These are phyloP conservation scores for Doris montereyensis DNA, from an alignment of 2,888 invertebrate genomes.

Conservation along the genomic window DNA sequence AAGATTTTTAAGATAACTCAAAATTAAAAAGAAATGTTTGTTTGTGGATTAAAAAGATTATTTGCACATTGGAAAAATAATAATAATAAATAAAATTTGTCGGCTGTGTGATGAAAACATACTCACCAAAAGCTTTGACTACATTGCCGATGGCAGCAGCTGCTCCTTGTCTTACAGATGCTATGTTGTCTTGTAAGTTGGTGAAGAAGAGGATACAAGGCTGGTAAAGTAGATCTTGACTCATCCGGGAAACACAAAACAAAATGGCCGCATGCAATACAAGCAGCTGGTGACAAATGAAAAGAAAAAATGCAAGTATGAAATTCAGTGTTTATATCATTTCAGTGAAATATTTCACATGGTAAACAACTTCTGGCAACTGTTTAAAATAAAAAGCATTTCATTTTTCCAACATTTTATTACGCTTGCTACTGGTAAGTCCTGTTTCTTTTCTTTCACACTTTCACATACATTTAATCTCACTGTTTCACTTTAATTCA, in stretches of 20 bases:
- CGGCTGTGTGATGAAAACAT: neutral
- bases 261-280: constrained; percentile 76
- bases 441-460: no score
- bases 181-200: constrained; percentile 75
- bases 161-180: constrained; percentile 77
- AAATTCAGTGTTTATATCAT: no score
- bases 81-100: neutral
- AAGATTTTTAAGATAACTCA: no score
- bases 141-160: constrained; percentile 75
- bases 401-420: no score
- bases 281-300: constrained; percentile 73
- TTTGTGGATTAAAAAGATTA: no score
- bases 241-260: constrained; percentile 75
- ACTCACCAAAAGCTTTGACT: constrained; percentile 69
- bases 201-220: constrained; percentile 73
- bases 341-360: no score
- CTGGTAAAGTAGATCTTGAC: constrained; percentile 70
- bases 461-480: no score
- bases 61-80: neutral
- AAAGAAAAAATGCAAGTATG: constrained; percentile 1
- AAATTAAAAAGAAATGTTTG: no score
- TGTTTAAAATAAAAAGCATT: no score
- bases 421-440: no score
- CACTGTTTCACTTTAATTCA: no score
- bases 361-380: no score